A percentile compares a stretch with the other conserved stretches of the same genome.
phyloP scores from a whole-genome alignment of 2,888 invertebrate genomes.

The Ennomos erosarius region DNA sequence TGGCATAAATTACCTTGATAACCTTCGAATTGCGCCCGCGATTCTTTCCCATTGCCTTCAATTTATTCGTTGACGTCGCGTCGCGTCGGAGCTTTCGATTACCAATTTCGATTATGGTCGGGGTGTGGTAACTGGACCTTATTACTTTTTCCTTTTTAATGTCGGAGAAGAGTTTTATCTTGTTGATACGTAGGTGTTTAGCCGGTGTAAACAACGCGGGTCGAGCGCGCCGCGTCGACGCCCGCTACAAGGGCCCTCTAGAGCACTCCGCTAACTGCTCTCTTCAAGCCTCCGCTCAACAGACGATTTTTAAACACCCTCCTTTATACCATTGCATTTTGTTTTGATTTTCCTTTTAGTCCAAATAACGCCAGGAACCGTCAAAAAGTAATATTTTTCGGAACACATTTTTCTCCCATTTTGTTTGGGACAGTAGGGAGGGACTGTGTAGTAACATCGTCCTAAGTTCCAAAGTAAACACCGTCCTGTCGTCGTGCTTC shows the following conservation, averaged over 20 bases:
- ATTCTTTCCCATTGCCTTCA: conserved; percentile 64
- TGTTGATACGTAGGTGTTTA: conserved; percentile 56
- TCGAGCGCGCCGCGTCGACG: conserved; percentile 62
- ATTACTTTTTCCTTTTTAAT: conserved; percentile 27
- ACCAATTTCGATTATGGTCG: conserved; percentile 44
- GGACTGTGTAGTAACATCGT: conserved; percentile 29
- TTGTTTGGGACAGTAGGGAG: conserved; percentile 15
- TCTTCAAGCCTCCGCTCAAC: conserved; percentile 65
- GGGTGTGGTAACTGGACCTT: conserved; percentile 33
- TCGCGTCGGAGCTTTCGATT: conserved; percentile 53
- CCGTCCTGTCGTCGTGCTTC: conserved; percentile 59
- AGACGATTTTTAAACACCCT: conserved; percentile 60
- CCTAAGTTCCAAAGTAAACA: conserved; percentile 73
- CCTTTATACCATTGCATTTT: conserved; percentile 59
- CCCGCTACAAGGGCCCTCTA: conserved; percentile 66
- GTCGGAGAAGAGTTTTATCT: conserved; percentile 39
- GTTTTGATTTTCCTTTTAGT: conserved; percentile 51
- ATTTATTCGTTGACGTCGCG: conserved; percentile 67
- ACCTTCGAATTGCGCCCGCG: conserved; percentile 56
- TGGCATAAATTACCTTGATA: conserved; percentile 70
- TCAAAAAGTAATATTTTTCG: conserved; percentile 28
- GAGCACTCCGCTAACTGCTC: conserved; percentile 74
- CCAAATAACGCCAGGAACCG: conserved; percentile 40
- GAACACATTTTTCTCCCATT: conserved; percentile 29
- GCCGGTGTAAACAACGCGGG: conserved; percentile 69